Base-by-base conservation (phyloP, 2,888 invertebrate species). In the Disparrhopalites patrizii region DNA sequence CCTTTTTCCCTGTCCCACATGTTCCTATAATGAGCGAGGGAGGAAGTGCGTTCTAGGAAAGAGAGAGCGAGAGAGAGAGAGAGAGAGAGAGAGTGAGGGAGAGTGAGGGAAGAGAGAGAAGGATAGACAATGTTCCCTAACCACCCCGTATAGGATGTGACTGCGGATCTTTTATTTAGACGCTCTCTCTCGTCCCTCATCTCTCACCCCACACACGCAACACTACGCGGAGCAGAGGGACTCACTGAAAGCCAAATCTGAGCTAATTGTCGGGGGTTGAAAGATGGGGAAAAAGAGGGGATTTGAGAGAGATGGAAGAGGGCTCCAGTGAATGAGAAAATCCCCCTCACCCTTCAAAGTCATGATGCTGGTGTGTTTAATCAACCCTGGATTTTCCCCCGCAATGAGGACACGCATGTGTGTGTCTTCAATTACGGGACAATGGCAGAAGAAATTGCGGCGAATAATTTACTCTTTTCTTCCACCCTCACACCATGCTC, bases 401-500 rank as follows among this genome's bases (percentile, higher is more conserved):
- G 13, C 30, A 54, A 54, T 54, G 27, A 54, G 30, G 54, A 54
- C 54, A 54, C 54, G 54, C 54, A 28, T 25, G 27, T 54, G 54
- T 54, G 27, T 54, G 30, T n/a, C 54, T 28, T 28, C 54, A 54
- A 54, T 54, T 54, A 54, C 30, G 43, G 43, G 20, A n/a, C 43
- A 43, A 7, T 10, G 15, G 36, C 36, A n/a, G n/a, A n/a, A n/a
- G n/a, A n/a, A n/a, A n/a, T n/a, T n/a, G n/a, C n/a, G n/a, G n/a
- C n/a, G n/a, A n/a, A n/a, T n/a, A n/a, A n/a, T n/a, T n/a, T n/a
- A n/a, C n/a, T n/a, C n/a, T n/a, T n/a, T n/a, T n/a, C n/a, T n/a
- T n/a, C n/a, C n/a, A n/a, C n/a, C n/a, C n/a, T n/a, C n/a, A n/a
- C n/a, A n/a, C n/a, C n/a, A n/a, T n/a, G n/a, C n/a, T n/a, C n/a